Conservation (phyloP, 2,797 vertebrate genomes). For the Enteromius thamalakanensis region DNA sequence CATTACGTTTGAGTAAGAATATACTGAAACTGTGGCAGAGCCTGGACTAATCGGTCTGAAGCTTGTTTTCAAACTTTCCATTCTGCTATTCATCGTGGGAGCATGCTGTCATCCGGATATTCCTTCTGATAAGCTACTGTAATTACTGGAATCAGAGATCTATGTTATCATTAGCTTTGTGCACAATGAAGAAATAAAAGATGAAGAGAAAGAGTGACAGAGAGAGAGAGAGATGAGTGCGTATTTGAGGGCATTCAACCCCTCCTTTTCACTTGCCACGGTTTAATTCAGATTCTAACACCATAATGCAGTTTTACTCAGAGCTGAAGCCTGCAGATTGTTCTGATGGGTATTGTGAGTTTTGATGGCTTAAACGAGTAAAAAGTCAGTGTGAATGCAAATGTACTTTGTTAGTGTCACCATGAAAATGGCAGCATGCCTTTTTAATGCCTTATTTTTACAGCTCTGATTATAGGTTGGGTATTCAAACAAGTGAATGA, state of each 20-base stretch:
- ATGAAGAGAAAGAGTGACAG: slow-evolving; percentile 71
- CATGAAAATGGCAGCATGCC: slow-evolving; percentile 80
- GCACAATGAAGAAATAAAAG: slow-evolving; percentile 77
- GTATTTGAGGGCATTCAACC: slow-evolving; percentile 73
- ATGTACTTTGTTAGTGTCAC: slow-evolving; percentile 78
- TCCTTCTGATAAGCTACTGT: slow-evolving; percentile 76
- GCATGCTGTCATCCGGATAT: slow-evolving; percentile 73
- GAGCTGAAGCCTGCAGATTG: slow-evolving; percentile 68
- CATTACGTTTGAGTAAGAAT: background rate
- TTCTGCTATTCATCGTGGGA: slow-evolving; percentile 48
- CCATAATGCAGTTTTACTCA: slow-evolving; percentile 78
- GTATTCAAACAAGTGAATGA: slow-evolving; percentile 81
- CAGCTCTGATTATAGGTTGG: slow-evolving; percentile 80
- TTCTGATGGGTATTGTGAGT: slow-evolving; percentile 80
- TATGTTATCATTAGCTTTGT: slow-evolving; percentile 82
- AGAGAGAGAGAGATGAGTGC: slow-evolving; percentile 74
- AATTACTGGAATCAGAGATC: slow-evolving; percentile 82
- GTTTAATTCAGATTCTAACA: slow-evolving; percentile 78
- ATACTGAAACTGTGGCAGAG: slow-evolving; percentile 65
- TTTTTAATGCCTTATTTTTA: slow-evolving; percentile 77
- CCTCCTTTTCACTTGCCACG: slow-evolving; percentile 57
- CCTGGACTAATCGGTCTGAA: slow-evolving; percentile 60
- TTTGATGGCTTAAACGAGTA: slow-evolving; percentile 74
- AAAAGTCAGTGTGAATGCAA: slow-evolving; percentile 77
- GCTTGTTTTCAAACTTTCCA: slow-evolving; percentile 66